Conservation (phyloP, 2,888 invertebrate genomes). For the Yponomeuta malinellus region DNA sequence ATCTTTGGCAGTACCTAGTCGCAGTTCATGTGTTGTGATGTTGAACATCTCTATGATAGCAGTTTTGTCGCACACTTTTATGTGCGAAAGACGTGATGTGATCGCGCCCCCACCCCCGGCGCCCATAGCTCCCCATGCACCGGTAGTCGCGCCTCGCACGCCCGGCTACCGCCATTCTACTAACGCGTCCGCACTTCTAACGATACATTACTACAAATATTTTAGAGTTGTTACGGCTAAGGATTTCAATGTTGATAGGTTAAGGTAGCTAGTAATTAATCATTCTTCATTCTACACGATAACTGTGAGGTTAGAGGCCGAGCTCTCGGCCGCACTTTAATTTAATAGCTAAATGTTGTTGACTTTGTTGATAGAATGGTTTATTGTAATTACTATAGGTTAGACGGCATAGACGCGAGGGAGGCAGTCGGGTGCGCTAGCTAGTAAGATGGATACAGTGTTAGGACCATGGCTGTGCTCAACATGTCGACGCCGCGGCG, state of each 20-base stretch:
- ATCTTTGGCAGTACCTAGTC: no score
- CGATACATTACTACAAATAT: constrained; percentile 15
- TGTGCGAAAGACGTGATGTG: no score
- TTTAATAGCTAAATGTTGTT: constrained; percentile 75
- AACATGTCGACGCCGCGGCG: constrained; percentile 30
- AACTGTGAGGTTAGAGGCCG: constrained; percentile 18
- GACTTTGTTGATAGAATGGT: constrained; percentile 73
- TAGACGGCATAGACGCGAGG: constrained; percentile 46
- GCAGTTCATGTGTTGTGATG: no score
- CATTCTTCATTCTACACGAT: constrained; percentile 40
- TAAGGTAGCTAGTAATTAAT: constrained; percentile 55
- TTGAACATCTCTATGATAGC: no score
- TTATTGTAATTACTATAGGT: constrained; percentile 64
- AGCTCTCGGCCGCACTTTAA: constrained; percentile 54
- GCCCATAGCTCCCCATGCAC: no score
- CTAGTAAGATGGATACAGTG: constrained; percentile 57
- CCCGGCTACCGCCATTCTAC: background rate
- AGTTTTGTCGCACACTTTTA: no score
- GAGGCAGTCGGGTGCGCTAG: constrained; percentile 58
- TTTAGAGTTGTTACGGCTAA: constrained; percentile 43
- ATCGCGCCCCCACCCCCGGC: no score
- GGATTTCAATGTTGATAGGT: constrained; percentile 54
- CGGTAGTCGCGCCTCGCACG: background rate
- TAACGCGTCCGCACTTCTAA: constrained; percentile 25
- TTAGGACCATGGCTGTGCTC: constrained; percentile 69